phyloP scores from a whole-genome alignment of 2,113 vertebrate species.

The Semnornis frantzii region DNA sequence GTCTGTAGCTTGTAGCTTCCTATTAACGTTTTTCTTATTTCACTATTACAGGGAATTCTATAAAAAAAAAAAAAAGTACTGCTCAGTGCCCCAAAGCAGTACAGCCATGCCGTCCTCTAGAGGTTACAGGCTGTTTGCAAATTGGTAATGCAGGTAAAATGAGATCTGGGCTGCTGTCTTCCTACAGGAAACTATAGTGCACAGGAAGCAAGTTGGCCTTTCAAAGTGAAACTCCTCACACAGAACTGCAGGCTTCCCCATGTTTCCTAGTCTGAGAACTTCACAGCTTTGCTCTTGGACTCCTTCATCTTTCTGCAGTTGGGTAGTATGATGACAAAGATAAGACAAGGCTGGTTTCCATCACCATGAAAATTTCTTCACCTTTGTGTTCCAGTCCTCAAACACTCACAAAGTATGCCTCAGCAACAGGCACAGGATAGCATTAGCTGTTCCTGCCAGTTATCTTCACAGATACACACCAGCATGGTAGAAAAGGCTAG shows the following conservation, averaged over 20 bases:
- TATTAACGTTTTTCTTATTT: no score
- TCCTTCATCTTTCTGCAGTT: neutral
- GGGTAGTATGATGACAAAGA: neutral
- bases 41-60: no score
- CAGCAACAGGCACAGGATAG: neutral
- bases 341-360: neutral
- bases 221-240: fast-evolving
- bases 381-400: neutral
- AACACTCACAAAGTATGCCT: neutral
- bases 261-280: neutral
- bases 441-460: neutral
- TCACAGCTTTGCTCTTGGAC: neutral
- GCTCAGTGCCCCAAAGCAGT: no score
- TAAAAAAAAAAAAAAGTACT: no score
- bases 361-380: neutral
- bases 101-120: neutral
- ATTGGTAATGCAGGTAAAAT: neutral
- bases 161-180: neutral
- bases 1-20: no score
- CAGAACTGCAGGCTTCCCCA: neutral
- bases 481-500: neutral
- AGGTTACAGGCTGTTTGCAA: neutral
- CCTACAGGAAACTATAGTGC: neutral
- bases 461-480: neutral
- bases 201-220: neutral